Evolutionary conservation across 2,888 invertebrate species (phyloP).

Genomic region (Saturnia pavonia): DNA sequence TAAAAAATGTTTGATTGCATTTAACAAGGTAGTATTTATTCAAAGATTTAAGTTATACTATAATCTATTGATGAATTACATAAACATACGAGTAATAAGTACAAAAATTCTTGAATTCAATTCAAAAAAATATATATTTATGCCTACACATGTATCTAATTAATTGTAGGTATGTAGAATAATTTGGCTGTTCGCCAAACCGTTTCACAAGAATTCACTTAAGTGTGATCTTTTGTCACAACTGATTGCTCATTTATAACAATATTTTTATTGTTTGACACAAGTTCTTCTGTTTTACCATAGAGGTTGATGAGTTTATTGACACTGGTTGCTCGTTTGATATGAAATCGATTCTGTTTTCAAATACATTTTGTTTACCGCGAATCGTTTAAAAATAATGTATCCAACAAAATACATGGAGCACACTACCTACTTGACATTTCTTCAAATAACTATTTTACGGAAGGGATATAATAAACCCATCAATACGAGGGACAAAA

Average conservation of each 20-base stretch:
- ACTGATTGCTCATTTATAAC: background rate
- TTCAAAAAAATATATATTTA: too few species aligned
- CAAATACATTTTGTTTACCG: background rate
- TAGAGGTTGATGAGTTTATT: slow-evolving; percentile 5
- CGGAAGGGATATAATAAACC: too few species aligned
- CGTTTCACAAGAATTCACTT: slow-evolving; percentile 8
- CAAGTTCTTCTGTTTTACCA: background rate
- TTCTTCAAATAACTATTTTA: too few species aligned
- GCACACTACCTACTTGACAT: background rate
- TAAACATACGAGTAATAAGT: too few species aligned
- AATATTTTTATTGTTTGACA: slow-evolving; percentile 1
- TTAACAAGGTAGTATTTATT: background rate
- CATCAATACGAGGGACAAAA: too few species aligned
- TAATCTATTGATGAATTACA: slow-evolving; percentile 7
- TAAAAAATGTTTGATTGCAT: background rate
- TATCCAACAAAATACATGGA: background rate
- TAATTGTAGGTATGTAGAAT: background rate
- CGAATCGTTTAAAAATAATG: slow-evolving; percentile 3
- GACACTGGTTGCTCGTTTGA: background rate
- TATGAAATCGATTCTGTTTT: slow-evolving; percentile 9
- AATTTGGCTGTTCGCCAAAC: slow-evolving; percentile 18
- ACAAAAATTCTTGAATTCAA: too few species aligned
- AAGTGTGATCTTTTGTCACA: background rate
- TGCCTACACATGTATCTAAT: background rate
- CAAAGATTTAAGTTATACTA: background rate